Percentiles rank a stretch among this genome's conserved stretches.
Evolutionary conservation across 2,888 invertebrate genomes (phyloP).

Genomic region (Eupithecia dodoneata): DNA sequence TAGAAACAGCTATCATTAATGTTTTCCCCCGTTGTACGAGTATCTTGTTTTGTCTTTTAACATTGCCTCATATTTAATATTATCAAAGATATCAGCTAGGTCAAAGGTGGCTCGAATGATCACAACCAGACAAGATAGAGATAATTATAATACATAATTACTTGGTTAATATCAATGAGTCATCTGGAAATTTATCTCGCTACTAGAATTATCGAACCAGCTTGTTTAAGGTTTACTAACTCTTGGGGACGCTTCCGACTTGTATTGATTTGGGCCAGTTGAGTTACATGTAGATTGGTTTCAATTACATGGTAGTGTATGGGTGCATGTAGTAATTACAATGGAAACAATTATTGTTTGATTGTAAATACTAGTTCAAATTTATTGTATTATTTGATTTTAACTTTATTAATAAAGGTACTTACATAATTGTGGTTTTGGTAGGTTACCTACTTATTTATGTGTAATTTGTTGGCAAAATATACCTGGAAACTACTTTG

Average conservation of each 20-base stretch:
- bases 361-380: too few species aligned
- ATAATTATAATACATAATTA: not conserved
- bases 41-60: constrained; percentile 3
- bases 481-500: too few species aligned
- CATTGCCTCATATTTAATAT: not conserved
- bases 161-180: not conserved
- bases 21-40: not conserved
- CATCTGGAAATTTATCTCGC: not conserved
- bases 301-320: too few species aligned
- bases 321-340: too few species aligned
- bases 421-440: too few species aligned
- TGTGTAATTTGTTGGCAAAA: too few species aligned
- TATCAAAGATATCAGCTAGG: not conserved
- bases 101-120: not conserved
- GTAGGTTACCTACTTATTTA: too few species aligned
- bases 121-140: not conserved
- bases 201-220: not conserved
- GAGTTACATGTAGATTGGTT: too few species aligned
- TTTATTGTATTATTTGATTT: too few species aligned
- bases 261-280: not conserved
- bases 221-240: not conserved
- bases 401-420: too few species aligned
- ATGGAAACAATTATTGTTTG: too few species aligned
- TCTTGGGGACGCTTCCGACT: too few species aligned
- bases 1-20: not conserved